A percentile compares a stretch with the other conserved stretches of the same genome.
These are phyloP conservation scores for Zhuqinia jingwanae DNA, from an alignment of 2,888 invertebrate genomes.

Conservation along the genomic window DNA sequence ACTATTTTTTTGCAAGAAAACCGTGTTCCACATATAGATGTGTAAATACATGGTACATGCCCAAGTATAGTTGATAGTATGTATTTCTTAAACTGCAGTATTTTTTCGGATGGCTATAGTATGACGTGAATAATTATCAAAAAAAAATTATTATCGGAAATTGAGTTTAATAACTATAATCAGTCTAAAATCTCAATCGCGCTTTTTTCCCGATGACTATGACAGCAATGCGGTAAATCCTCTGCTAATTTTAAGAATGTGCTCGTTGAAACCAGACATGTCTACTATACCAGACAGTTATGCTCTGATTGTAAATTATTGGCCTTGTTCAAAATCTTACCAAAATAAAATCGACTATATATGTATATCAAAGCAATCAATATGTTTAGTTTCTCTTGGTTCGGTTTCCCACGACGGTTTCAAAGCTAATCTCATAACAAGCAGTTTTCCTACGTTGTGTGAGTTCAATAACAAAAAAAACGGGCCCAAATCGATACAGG, in stretches of 20 bases:
- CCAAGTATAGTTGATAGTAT: no score
- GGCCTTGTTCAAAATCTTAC: background rate
- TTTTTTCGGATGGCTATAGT: background rate
- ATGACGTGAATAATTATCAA: background rate
- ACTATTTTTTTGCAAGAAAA: background rate
- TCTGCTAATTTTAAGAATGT: no score
- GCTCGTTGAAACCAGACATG: slow-evolving; percentile 5
- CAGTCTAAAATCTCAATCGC: background rate
- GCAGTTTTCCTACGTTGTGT: slow-evolving; percentile 25
- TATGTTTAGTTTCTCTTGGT: background rate
- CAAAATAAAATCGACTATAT: no score
- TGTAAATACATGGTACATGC: no score
- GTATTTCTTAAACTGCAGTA: background rate
- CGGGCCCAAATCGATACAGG: slow-evolving; percentile 27
- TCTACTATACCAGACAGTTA: background rate
- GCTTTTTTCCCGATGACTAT: background rate
- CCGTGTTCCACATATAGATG: background rate
- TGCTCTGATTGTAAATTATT: slow-evolving; percentile 35
- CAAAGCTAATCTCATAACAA: slow-evolving; percentile 6
- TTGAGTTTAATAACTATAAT: slow-evolving; percentile 34
- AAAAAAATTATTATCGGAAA: slow-evolving; percentile 9
- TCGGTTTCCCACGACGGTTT: slow-evolving; percentile 52
- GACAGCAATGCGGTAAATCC: background rate
- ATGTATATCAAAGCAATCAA: no score
- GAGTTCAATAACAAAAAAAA: slow-evolving; percentile 25